Evolutionary conservation across 2,888 invertebrate genomes (phyloP).

Genomic region (Drosophila putrida): DNA sequence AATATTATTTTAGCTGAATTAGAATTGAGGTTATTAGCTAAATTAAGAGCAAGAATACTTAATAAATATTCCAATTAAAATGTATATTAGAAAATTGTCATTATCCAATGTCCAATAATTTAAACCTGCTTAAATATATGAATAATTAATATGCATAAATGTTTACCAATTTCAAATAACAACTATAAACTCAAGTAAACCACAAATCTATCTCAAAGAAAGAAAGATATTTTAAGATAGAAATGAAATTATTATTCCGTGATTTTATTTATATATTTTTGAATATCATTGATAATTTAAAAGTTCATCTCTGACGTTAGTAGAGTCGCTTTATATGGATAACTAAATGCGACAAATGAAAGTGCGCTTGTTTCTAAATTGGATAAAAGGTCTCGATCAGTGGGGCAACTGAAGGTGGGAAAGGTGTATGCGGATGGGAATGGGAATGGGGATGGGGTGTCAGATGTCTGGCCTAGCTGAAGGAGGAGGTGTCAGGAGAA

Average conservation of each 20-base stretch:
- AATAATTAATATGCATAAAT: not conserved
- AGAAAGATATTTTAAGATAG: no score
- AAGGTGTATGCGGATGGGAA: not conserved
- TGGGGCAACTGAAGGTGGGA: slow-evolving; percentile 10
- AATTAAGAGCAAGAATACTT: not conserved
- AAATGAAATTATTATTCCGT: no score
- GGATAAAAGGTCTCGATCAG: slow-evolving; percentile 46
- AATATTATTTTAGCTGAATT: not conserved
- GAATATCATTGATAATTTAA: not conserved
- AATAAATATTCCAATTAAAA: no score
- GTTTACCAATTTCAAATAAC: not conserved
- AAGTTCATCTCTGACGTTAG: slow-evolving; percentile 30
- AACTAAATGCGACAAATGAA: slow-evolving; percentile 39
- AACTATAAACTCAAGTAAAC: no score
- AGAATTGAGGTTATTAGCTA: not conserved
- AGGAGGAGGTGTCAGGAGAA: slow-evolving; percentile 13
- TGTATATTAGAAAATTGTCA: no score
- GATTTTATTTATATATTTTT: not conserved
- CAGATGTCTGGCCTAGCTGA: not conserved
- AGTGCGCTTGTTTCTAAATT: slow-evolving; percentile 55
- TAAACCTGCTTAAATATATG: no score
- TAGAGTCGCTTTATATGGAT: not conserved
- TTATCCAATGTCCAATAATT: no score
- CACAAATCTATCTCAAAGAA: no score
- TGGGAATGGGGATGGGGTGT: not conserved